A percentile compares a stretch with the other conserved stretches of the same genome.
phyloP scores from a whole-genome alignment of 2,797 vertebrate genomes.

The Odontamblyopus rebecca region DNA sequence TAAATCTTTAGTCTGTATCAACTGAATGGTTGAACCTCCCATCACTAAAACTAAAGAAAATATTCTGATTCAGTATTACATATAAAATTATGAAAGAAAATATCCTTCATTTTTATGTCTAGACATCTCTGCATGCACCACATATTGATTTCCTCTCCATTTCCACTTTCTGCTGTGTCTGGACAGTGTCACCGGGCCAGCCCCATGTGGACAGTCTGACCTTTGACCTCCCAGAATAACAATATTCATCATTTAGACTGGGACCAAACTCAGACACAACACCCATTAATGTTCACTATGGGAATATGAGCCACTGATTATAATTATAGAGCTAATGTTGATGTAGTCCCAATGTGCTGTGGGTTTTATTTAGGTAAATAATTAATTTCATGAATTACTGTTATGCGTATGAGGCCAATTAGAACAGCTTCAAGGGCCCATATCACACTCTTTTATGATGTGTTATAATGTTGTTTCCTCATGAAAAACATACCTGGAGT shows the following conservation, averaged over 20 bases:
- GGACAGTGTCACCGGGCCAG: conserved; percentile 68
- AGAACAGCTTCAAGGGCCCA: not conserved
- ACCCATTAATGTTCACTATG: not conserved
- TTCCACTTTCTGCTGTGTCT: conserved; percentile 35
- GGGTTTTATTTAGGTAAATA: not conserved
- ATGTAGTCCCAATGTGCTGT: not conserved
- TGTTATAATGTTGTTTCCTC: too few relatives aligned
- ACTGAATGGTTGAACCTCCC: too few relatives aligned
- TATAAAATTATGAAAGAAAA: not conserved
- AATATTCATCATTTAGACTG: conserved; percentile 56
- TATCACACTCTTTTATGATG: too few relatives aligned
- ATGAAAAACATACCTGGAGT: too few relatives aligned
- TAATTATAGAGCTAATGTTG: not conserved
- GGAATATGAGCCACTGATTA: not conserved
- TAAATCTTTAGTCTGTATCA: too few relatives aligned
- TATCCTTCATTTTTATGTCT: not conserved
- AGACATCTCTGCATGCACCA: not conserved
- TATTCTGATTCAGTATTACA: too few relatives aligned
- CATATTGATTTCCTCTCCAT: not conserved
- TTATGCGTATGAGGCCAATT: not conserved
- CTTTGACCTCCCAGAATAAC: conserved; percentile 51
- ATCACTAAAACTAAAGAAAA: too few relatives aligned
- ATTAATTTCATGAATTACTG: not conserved
- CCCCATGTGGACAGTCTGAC: conserved; percentile 63
- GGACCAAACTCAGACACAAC: not conserved